Evolutionary conservation across 1,140 invertebrate genomes (phyloP), one percentile per base, ranked within the genome.

Genomic region (Drosophila nigrodunni): DNA sequence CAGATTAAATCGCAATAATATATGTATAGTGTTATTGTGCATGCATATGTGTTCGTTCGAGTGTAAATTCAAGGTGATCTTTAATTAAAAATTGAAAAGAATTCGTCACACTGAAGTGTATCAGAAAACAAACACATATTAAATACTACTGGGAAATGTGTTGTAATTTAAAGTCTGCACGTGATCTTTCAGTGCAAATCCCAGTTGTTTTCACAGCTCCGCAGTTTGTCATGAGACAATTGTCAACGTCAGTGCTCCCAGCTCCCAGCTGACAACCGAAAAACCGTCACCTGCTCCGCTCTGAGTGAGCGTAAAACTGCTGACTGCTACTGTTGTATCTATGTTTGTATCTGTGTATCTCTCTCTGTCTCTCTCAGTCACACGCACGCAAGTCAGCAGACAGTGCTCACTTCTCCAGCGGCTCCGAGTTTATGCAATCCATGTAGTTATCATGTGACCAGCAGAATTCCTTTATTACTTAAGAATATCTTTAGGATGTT

Each of bases 351-450:
- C 37, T 74, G 44, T 60, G 54, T 60, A 54, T 41, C 43, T 52
- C 59, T 71, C 62, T 21, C 1, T 15, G 15, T 15, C 18, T 87
- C 79, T 82, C 68, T 87, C 69, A 59, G 66, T 82, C 74, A 86
- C 74, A 86, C 78, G 66, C 78, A 77, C 35, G 62, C 47, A 65
- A 71, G 35, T 77, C 74, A 73, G 55, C 67, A 77, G 44, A 8
- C 18, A 68, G 30, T 55, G 78, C 78, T 80, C 74, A 74, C 79
- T 50, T 61, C 34, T 37, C 25, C 73, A 67, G 58, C 62, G 46
- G 50, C 62, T 62, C 68, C 55, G 69, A 88, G 77, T 88, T 88
- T 88, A 88, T 88, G 83, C 83, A 88, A 87, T 80, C 74, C 59
- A 25, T 44, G 62, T 30, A 30, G 25, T 30, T 77, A 88, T 88